Base-by-base conservation (phyloP, 2,888 invertebrate species). In the Lithophane semibrunnea region DNA sequence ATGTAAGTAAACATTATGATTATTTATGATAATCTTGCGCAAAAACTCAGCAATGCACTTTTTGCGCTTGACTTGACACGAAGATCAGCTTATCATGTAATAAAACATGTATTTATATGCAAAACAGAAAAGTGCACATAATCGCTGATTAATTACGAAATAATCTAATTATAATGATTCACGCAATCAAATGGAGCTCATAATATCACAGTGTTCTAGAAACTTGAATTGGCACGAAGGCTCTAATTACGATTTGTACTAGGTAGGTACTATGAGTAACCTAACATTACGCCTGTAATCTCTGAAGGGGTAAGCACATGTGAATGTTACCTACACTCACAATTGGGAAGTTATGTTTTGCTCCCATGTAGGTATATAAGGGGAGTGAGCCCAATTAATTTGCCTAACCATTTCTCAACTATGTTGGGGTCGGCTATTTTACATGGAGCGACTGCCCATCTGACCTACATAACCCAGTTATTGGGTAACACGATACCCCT, bases 141-240 rank as follows among this genome's bases (percentile, higher is more conserved):
- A 86, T 73, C 69, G 49, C 37, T 74, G 79, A 82, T 75, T 84
- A 85, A 78, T 82, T 75, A 69, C 66, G 68, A 74, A 72, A 54
- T 85, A 71, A 83, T 68, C 73, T 66, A 69, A 79, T 79, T 73
- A 69, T 21, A 67, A 52, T 58, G 37, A 64, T 74, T 64, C 69
- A 75, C 68, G 74, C 66, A 72, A 78, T 37, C 37, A 37, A 37
- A 37, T 74, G 2, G 7, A 63, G 29, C 69, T 56, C 72, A 66
- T 84, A 82, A 82, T 75, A 82, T 67, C 78, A 75, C 21, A 58
- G 42, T 58, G 61, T 56, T 56, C 44, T 24, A 37, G 47, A 71
- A 83, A 85, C 83, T 76, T 60, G 83, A 77, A 65, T 70, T 75
- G 12, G 2, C 69, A 73, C 86, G 82, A 69, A 76, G 75, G 44